These are phyloP conservation scores for Catagonus wagneri DNA, from an alignment of 2,113 vertebrate species.

Conservation along the genomic window DNA sequence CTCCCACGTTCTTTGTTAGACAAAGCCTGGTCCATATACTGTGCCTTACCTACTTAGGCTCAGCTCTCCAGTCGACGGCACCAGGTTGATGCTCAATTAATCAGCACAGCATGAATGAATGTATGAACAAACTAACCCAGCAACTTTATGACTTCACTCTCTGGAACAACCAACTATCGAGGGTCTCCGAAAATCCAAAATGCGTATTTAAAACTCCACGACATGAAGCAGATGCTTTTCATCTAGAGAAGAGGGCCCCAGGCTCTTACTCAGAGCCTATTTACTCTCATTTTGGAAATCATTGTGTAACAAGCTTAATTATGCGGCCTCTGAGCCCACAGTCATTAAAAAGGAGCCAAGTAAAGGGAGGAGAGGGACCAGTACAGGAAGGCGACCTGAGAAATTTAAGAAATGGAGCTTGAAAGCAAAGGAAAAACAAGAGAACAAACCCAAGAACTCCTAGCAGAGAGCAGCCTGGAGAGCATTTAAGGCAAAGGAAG, in stretches of 20 bases:
- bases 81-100: background rate
- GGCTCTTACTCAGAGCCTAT: conserved; percentile 4
- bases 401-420: background rate
- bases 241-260: background rate
- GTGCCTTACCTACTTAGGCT: background rate
- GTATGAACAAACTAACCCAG: background rate
- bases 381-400: background rate
- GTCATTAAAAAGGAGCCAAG: background rate
- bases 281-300: conserved; percentile 28
- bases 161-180: background rate
- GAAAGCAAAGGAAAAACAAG: background rate
- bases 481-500: background rate
- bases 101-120: background rate
- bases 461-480: background rate
- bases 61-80: no score
- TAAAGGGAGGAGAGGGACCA: background rate
- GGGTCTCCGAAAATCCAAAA: background rate
- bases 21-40: no score
- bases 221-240: background rate
- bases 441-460: background rate
- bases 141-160: background rate
- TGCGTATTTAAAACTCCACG: background rate
- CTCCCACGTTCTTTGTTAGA: background rate
- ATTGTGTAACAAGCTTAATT: conserved; percentile 28
- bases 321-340: background rate